Conservation (phyloP, 1,140 invertebrate species). For the Agraylea sexmaculata region DNA sequence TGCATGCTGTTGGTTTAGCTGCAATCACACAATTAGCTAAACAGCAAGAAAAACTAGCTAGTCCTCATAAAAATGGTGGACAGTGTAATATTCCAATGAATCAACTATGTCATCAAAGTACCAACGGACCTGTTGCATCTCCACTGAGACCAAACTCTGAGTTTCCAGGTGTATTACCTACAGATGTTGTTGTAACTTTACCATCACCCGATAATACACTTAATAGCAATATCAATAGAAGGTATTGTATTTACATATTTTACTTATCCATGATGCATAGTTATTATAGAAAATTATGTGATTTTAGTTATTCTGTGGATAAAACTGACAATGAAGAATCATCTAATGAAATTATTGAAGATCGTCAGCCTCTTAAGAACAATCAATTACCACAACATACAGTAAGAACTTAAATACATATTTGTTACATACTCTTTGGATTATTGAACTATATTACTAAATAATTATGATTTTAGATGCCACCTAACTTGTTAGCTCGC, state of each 20-base stretch:
- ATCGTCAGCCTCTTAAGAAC: conserved; percentile 14
- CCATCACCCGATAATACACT: conserved; percentile 30
- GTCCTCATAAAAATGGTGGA: conserved; percentile 20
- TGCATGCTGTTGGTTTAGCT: conserved; percentile 48
- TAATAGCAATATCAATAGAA: conserved; percentile 23
- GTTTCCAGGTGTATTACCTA: conserved; percentile 38
- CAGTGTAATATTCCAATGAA: conserved; percentile 13
- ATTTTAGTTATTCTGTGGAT: conserved; percentile 28
- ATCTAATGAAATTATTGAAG: conserved; percentile 21
- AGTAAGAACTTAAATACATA: background rate
- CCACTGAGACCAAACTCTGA: conserved; percentile 24
- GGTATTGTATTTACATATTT: conserved; percentile 11
- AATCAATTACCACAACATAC: conserved; percentile 6
- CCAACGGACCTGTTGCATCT: conserved; percentile 17
- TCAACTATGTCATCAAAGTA: conserved; percentile 6
- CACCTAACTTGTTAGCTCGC: background rate
- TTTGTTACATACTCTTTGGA: too few relatives aligned
- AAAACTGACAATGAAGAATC: conserved; percentile 28
- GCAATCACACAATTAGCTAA: conserved; percentile 48
- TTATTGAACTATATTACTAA: too few relatives aligned
- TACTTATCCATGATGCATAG: background rate
- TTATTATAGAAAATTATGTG: conserved; percentile 6
- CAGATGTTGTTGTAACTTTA: conserved; percentile 35
- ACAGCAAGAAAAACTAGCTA: conserved; percentile 24
- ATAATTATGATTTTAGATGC: background rate